phyloP scores from a whole-genome alignment of 2,113 vertebrate species.

The Oplegnathus fasciatus region DNA sequence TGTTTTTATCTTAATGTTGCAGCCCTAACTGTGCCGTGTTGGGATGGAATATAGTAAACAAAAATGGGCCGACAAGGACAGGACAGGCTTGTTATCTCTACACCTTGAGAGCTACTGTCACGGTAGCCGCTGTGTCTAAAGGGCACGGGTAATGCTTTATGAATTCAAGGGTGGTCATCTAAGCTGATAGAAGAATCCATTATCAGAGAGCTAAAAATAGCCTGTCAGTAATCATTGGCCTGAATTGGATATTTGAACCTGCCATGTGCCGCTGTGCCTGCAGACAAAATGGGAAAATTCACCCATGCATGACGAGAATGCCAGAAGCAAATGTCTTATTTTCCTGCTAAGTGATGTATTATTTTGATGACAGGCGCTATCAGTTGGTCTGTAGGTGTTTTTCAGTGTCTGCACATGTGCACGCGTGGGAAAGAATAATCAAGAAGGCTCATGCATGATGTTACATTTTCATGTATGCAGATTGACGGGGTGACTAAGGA shows the following conservation, averaged over 20 bases:
- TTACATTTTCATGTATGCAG: conserved; percentile 21
- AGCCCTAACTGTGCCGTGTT: conserved; percentile 5
- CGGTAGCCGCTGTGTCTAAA: conserved; percentile 47
- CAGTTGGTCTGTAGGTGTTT: conserved; percentile 58
- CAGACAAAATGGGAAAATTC: conserved; percentile 61
- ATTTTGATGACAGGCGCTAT: conserved; percentile 39
- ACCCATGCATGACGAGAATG: conserved; percentile 54
- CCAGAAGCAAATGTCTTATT: conserved; percentile 19
- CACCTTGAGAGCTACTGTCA: conserved; percentile 41
- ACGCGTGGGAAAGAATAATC: conserved; percentile 36
- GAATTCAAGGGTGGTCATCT: conserved; percentile 76
- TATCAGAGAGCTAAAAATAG: conserved; percentile 81
- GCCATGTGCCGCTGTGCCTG: conserved; percentile 29
- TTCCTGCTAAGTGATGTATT: conserved; percentile 18
- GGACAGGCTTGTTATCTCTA: conserved; percentile 42
- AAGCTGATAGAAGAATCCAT: conserved; percentile 69
- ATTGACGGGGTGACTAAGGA: conserved; percentile 32
- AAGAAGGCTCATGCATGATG: conserved; percentile 11
- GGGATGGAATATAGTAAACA: background rate
- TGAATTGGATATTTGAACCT: conserved; percentile 73
- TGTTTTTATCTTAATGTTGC: conserved; percentile 27
- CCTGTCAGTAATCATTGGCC: conserved; percentile 54
- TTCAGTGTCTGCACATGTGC: conserved; percentile 44
- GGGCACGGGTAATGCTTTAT: conserved; percentile 66
- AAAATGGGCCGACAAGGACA: background rate